phyloP scores from a whole-genome alignment of 2,888 invertebrate species.

The Pandemis cinnamomeana region DNA sequence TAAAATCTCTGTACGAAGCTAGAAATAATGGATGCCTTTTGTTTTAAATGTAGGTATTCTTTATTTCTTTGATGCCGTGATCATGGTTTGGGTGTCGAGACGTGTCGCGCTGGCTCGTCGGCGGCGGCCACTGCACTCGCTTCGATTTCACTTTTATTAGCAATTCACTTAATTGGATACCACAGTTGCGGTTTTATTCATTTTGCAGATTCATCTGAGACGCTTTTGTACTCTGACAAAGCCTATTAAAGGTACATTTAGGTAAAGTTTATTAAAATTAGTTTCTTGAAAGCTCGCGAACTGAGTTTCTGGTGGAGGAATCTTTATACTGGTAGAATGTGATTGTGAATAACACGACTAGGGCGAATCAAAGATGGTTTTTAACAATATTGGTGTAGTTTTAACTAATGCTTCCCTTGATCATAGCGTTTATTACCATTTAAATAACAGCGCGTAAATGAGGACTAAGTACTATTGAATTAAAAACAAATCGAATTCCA shows the following conservation, averaged over 20 bases:
- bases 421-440: no score
- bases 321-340: background rate
- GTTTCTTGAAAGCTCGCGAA: conserved; percentile 1
- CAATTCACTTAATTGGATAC: conserved; percentile 84
- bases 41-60: conserved; percentile 1
- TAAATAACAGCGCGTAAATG: background rate
- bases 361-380: background rate
- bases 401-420: background rate
- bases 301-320: background rate
- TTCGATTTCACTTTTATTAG: conserved; percentile 85
- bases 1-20: background rate
- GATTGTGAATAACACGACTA: background rate
- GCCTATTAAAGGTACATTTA: conserved; percentile 18
- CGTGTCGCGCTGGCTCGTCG: conserved; percentile 44
- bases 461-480: background rate
- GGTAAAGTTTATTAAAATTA: conserved; percentile 16
- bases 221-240: conserved; percentile 51
- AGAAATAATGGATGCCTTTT: conserved; percentile 7
- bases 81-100: conserved; percentile 43
- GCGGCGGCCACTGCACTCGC: conserved; percentile 81
- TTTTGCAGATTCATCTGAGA: conserved; percentile 78
- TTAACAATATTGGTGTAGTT: background rate
- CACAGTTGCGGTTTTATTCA: conserved; percentile 80
- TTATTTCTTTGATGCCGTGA: conserved; percentile 14
- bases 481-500: background rate